Evolutionary conservation across 2,113 vertebrate species (phyloP).

Genomic region (Glaucidium brasilianum): DNA sequence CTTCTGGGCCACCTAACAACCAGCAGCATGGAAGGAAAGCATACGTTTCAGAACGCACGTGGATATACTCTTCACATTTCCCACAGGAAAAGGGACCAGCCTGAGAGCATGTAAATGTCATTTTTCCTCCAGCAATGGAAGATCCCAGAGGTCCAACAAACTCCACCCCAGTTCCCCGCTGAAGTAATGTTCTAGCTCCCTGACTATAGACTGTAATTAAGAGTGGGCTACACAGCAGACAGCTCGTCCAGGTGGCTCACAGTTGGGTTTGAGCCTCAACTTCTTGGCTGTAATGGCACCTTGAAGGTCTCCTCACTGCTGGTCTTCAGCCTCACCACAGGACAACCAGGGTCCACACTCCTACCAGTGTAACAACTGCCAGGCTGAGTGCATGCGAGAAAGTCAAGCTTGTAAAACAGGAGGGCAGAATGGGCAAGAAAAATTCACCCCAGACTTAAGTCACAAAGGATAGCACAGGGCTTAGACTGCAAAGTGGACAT

Average conservation of each 20-base stretch:
- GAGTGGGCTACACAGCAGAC: background rate
- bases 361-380: background rate
- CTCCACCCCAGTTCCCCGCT: too few species aligned
- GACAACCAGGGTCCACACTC: background rate
- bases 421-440: background rate
- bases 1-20: background rate
- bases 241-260: background rate
- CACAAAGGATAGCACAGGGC: background rate
- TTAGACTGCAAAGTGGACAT: background rate
- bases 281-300: background rate
- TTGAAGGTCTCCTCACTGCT: background rate
- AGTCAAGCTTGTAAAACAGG: background rate
- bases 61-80: background rate
- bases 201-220: background rate
- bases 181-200: background rate
- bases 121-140: background rate
- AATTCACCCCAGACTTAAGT: background rate
- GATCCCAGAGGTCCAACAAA: background rate
- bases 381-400: background rate
- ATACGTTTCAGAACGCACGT: accelerated
- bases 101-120: accelerated
- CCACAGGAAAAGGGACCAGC: background rate
- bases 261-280: background rate
- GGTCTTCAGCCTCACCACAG: background rate
- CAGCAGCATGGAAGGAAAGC: background rate